Evolutionary conservation across 2,113 vertebrate genomes (phyloP), one percentile per base, ranked within the genome.

Genomic region (Ardeotis arabs): DNA sequence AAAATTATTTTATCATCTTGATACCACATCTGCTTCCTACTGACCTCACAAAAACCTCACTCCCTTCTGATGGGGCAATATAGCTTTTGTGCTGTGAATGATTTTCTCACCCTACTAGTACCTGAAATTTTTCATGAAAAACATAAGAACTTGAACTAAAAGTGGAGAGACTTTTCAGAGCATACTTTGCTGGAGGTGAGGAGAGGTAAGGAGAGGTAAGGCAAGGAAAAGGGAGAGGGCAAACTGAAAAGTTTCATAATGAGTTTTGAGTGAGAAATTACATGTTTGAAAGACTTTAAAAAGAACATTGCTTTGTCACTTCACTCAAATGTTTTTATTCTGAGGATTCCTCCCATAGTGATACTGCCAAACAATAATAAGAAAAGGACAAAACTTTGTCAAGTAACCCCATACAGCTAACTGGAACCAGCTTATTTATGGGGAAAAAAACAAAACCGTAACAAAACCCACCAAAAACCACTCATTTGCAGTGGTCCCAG

Each of bases 401-500:
- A 88, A 52, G 35, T 28, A 80, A 37, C 5, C 4, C 3, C 50
- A 77, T 64, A 19, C 7, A 59, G 17, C 23, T 64, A 76, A 11
- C 5, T 49, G 7, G 7, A 73, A 52, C 5, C 12, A 58, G 4
- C 16, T 64, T 73, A n/a, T 60, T 70, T 39, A 47, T 6, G 8
- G 5, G 5, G 5, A 88, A 18, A 0, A 10, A 72, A 44, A 44
- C 4, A 59, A 41, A 80, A 76, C 12, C 4, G 7, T 25, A 19
- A 60, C 12, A 74, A 56, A 69, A 16, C 1, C 3, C 12, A 23
- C 29, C 20, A 53, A 76, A 72, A 17, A 0, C 16, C 0, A 2
- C 12, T 84, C 10, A 53, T 33, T 74, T 7, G 9, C 9, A 39
- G 5, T 3, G 10, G 7, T 50, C 35, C n/a, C 39, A 78, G 33